Percentiles rank a stretch among this genome's conserved stretches.
Evolutionary conservation across 2,113 vertebrate genomes (phyloP).

Genomic region (Aphelocoma coerulescens): DNA sequence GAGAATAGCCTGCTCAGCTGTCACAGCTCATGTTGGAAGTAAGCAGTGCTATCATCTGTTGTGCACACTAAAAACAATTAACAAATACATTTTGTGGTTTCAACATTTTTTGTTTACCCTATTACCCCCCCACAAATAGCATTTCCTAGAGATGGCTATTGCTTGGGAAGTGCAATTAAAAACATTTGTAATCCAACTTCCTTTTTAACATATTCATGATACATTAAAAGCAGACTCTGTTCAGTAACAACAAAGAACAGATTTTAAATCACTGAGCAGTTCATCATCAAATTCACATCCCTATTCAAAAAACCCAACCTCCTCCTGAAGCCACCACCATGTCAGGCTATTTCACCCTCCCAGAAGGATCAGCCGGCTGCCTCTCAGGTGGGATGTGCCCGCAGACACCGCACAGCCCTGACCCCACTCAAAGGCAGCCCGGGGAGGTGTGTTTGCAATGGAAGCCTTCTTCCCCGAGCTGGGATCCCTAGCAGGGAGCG

Average conservation of each 20-base stretch:
- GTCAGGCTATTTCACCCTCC: not conserved
- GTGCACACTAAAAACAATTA: not conserved
- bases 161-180: not conserved
- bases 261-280: not conserved
- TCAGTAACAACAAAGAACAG: not conserved
- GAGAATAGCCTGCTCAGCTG: not conserved
- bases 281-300: not conserved
- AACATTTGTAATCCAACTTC: not conserved
- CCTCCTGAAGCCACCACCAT: accelerated
- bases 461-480: not conserved
- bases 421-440: accelerated
- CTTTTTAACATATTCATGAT: not conserved
- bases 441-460: accelerated
- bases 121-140: not conserved
- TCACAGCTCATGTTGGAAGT: not conserved
- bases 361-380: not conserved
- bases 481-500: not conserved
- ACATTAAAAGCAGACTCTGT: not conserved
- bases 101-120: not conserved
- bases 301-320: not conserved
- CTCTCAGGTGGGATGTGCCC: not conserved
- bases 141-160: not conserved
- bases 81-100: not conserved
- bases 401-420: accelerated
- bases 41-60: not conserved